Evolutionary conservation across 2,113 vertebrate genomes (phyloP), one percentile per base, ranked within the genome.

Genomic region (Callorhinus ursinus): DNA sequence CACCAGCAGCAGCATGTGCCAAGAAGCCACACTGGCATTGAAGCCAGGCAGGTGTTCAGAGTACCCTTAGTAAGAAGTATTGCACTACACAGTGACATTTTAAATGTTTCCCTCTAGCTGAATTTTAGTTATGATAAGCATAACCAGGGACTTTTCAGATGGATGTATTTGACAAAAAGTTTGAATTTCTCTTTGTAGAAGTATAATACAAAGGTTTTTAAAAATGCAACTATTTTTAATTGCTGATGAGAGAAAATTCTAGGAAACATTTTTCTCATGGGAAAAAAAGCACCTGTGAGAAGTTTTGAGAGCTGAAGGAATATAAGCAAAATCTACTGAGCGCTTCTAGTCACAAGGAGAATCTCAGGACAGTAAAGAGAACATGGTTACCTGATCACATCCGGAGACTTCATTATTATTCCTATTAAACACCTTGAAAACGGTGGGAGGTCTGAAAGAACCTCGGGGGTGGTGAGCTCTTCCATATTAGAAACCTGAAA

Each of bases 361-460:
- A 49, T 76, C 49, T 2, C 61, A 77, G 18, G 39, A 80, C 5
- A 80, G 1, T 10, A 36, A 90, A 3, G 42, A 24, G 74, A 84
- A 83, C 95, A 77, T 1, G 4, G 39, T 98, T 99, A 99, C 99
- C 99, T 99, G 97, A 99, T 98, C 33, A 99, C 93, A 55, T 97
- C 92, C 0, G 98, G 96, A 4, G 99, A 99, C 86, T 99, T 99
- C 33, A 99, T 97, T 88, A 99, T 96, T 96, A 99, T 87, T 19
- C 98, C 96, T 82, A 99, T 98, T 59, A 99, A 98, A 93, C 98
- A 92, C 89, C 98, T 98, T 95, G 99, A 99, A 93, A 99, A 99
- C 24, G 99, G 99, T 6, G 99, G 99, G 96, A 99, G 99, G 65
- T 99, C 99, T 36, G 99, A 98, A 74, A 99, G 28, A 3, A 98